These are phyloP conservation scores for Hephaestus fuliginosus DNA, from an alignment of 2,797 vertebrate species.

Conservation along the genomic window DNA sequence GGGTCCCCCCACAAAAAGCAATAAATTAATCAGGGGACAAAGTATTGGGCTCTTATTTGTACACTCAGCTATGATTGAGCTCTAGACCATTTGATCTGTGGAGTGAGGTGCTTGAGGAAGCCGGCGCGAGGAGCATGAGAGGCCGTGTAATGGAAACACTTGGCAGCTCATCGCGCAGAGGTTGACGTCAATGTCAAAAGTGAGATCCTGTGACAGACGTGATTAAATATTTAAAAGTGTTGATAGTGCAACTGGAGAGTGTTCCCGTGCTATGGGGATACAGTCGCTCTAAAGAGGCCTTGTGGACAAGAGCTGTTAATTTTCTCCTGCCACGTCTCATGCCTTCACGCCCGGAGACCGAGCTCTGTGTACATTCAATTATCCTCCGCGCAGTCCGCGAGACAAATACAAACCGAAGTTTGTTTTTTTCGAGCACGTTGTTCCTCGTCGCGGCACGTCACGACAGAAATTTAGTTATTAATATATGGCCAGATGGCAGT, in stretches of 20 bases:
- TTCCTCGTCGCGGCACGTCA: conserved; percentile 2
- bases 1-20: conserved; percentile 16
- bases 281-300: conserved; percentile 77
- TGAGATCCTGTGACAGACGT: conserved; percentile 80
- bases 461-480: conserved; percentile 39
- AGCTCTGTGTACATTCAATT: conserved; percentile 37
- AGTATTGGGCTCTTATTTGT: conserved; percentile 29
- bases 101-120: conserved; percentile 52
- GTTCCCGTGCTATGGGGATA: conserved; percentile 65
- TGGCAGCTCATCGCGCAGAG: conserved; percentile 64
- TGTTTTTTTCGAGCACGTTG: conserved; percentile 10
- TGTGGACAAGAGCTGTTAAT: conserved; percentile 83
- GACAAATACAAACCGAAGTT: conserved; percentile 30
- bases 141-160: conserved; percentile 69
- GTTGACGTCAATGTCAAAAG: conserved; percentile 84
- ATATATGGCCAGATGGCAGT: conserved; percentile 61
- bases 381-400: conserved; percentile 14
- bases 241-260: conserved; percentile 80
- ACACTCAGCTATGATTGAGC: conserved; percentile 33
- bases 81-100: conserved; percentile 52
- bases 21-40: conserved; percentile 35
- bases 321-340: conserved; percentile 62
- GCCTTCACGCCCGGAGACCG: conserved; percentile 40
- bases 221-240: conserved; percentile 86
- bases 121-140: conserved; percentile 11